A percentile compares a stretch with the other conserved stretches of the same genome.
Evolutionary conservation across 2,888 invertebrate genomes (phyloP).

Genomic region (Drosophila kanekoi): DNA sequence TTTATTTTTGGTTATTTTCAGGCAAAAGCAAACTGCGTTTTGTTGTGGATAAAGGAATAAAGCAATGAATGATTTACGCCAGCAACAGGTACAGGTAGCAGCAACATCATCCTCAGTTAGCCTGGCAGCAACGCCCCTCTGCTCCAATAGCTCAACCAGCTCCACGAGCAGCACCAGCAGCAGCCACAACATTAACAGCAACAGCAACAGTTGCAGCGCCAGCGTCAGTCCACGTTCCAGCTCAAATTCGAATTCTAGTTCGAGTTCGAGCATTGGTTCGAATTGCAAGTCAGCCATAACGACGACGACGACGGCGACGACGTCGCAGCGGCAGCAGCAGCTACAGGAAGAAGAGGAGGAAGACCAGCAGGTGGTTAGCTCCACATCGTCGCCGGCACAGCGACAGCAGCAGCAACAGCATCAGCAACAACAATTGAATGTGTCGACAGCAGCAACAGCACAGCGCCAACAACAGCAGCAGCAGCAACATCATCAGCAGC

Average conservation of each 20-base stretch:
- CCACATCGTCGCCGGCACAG: slow-evolving; percentile 60
- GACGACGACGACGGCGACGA: slow-evolving; percentile 31
- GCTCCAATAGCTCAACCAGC: slow-evolving; percentile 35
- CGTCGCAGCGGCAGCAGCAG: slow-evolving; percentile 31
- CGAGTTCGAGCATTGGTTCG: slow-evolving; percentile 40
- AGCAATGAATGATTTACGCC: slow-evolving; percentile 80
- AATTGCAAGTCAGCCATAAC: slow-evolving; percentile 35
- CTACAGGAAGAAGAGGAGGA: slow-evolving; percentile 35
- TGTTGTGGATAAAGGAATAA: slow-evolving; percentile 63
- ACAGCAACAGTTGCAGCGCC: slow-evolving; percentile 32
- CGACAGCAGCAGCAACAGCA: slow-evolving; percentile 54
- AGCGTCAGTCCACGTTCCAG: slow-evolving; percentile 51
- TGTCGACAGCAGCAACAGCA: slow-evolving; percentile 52
- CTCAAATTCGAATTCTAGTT: slow-evolving; percentile 44
- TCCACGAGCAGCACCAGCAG: slow-evolving; percentile 33
- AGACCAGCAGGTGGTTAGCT: slow-evolving; percentile 61
- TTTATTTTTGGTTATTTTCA: slow-evolving; percentile 20
- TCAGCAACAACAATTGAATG: slow-evolving; percentile 63
- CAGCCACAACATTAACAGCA: slow-evolving; percentile 10
- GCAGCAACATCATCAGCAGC: slow-evolving; percentile 30
- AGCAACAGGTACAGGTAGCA: slow-evolving; percentile 77
- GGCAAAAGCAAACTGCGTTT: slow-evolving; percentile 39
- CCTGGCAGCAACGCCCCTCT: slow-evolving; percentile 49
- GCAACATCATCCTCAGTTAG: slow-evolving; percentile 74
- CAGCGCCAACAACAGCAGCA: slow-evolving; percentile 40